These are phyloP conservation scores for Geopemphigus sp. DNA, from an alignment of 1,140 invertebrate genomes.

Conservation along the genomic window DNA sequence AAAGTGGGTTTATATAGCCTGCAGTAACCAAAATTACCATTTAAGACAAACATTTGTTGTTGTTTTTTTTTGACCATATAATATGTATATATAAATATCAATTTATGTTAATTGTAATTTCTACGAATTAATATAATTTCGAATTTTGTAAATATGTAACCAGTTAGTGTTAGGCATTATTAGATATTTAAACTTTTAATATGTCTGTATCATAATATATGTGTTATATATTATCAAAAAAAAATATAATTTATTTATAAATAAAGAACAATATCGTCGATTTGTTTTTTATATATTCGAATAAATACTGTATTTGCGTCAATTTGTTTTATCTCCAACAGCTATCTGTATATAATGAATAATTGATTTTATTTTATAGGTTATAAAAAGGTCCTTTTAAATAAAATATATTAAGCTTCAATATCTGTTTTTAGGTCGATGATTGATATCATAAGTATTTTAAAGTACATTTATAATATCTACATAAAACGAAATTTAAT, in stretches of 20 bases:
- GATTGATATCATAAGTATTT: no score
- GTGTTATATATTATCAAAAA: constrained; percentile 29
- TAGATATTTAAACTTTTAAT: constrained; percentile 44
- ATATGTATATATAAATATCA: neutral
- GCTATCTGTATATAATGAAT: no score
- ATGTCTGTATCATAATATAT: constrained; percentile 39
- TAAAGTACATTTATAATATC: no score
- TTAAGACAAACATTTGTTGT: constrained; percentile 14
- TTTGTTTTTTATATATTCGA: neutral
- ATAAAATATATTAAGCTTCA: no score
- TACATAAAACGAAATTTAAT: no score
- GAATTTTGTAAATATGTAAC: constrained; percentile 47
- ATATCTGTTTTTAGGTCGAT: no score
- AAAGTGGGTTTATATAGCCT: constrained; percentile 15
- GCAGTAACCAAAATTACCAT: constrained; percentile 34
- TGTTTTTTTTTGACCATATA: constrained; percentile 27
- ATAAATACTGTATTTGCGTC: no score
- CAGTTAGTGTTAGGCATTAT: constrained; percentile 44
- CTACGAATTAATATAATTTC: constrained; percentile 21
- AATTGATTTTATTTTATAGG: no score
- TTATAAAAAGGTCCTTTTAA: no score
- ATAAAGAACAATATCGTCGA: neutral
- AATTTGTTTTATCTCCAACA: no score
- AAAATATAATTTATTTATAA: constrained; percentile 47
- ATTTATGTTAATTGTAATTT: neutral